Conservation (phyloP, 2,113 vertebrate species). For the Steatornis caripensis region DNA sequence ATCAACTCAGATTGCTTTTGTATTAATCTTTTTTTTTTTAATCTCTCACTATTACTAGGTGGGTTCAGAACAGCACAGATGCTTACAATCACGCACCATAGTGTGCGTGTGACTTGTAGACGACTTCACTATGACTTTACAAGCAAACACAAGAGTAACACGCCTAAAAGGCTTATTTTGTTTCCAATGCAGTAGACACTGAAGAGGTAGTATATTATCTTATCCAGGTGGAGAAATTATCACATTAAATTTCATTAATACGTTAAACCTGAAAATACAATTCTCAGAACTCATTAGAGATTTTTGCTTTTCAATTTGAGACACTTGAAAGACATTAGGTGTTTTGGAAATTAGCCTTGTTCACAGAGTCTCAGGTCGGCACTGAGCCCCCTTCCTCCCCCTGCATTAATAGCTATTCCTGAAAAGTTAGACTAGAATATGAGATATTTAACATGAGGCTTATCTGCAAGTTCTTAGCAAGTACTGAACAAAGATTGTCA, state of each 20-base stretch:
- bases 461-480: neutral
- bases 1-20: neutral
- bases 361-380: neutral
- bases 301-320: neutral
- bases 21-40: neutral
- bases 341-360: neutral
- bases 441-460: neutral
- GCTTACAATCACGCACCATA: neutral
- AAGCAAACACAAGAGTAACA: neutral
- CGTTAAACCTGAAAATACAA: neutral
- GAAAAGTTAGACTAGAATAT: neutral
- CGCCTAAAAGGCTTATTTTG: neutral
- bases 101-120: neutral
- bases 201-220: neutral
- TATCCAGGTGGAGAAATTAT: neutral
- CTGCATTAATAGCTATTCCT: neutral
- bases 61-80: neutral
- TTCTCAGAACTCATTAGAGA: neutral
- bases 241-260: neutral
- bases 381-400: neutral
- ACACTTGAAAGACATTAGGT: neutral
- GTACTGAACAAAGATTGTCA: neutral
- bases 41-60: neutral
- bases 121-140: neutral
- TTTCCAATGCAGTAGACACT: neutral